Conservation (phyloP, 2,888 invertebrate genomes). For the Coenonympha glycerion region DNA sequence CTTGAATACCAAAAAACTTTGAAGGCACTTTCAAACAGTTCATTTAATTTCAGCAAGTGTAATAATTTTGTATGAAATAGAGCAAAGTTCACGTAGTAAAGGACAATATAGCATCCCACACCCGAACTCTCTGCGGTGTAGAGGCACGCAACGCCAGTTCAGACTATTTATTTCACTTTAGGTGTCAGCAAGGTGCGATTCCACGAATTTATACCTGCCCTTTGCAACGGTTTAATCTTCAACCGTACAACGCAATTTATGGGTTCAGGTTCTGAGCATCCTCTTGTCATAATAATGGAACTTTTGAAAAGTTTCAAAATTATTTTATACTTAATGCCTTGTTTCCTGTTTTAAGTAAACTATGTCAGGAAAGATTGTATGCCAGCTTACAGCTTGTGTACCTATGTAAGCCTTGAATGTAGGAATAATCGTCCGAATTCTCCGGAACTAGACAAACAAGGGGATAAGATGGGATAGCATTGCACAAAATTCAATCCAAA, state of each 20-base stretch:
- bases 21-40: no score
- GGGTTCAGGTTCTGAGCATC: slow-evolving; percentile 4
- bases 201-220: slow-evolving; percentile 38
- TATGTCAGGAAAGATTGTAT: background rate
- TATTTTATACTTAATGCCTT: background rate
- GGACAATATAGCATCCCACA: slow-evolving; percentile 35
- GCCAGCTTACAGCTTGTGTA: background rate
- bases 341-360: background rate
- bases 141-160: slow-evolving; percentile 43
- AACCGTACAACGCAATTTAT: slow-evolving; percentile 20
- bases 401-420: slow-evolving; percentile 19
- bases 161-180: slow-evolving; percentile 58
- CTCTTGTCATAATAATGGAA: background rate
- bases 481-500: slow-evolving; percentile 24
- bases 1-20: no score
- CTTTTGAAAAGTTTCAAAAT: background rate
- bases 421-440: slow-evolving; percentile 25
- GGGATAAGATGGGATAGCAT: slow-evolving; percentile 22
- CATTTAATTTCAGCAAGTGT: no score
- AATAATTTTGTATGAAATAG: background rate
- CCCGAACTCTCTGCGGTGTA: slow-evolving; percentile 25
- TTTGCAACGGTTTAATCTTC: slow-evolving; percentile 33
- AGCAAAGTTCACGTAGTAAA: slow-evolving; percentile 34
- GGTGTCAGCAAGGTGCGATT: slow-evolving; percentile 44
- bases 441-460: slow-evolving; percentile 27